Base-by-base conservation (phyloP, 1,140 invertebrate species). In the Branchinecta lindahli region DNA sequence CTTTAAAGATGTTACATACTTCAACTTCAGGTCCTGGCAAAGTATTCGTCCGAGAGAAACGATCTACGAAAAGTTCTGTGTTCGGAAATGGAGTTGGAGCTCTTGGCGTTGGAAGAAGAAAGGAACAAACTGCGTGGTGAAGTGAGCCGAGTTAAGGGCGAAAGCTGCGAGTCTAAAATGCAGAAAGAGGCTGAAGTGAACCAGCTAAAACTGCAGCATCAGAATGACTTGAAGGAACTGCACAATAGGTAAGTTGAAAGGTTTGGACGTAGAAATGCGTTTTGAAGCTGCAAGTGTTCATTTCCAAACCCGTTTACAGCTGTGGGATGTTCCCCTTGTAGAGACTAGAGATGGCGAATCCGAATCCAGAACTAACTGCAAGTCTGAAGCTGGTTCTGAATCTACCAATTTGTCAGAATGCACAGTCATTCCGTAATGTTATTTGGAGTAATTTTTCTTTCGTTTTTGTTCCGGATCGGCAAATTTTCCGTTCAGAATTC, bases 61-160 rank as follows among this genome's bases (percentile, higher is more conserved):
- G 52, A 61, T 61, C 52, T 61, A 1, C 12, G 18, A 20, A 61
- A 61, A 61, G 52, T 61, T 61, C 12, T 61, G 6, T 6, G 18
- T 12, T 61, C 6, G 18, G 52, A 61, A 61, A 61, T 61, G 52
- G 18, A 20, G 18, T 12, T 12, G 12, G 52, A 61, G 52, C 52
- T 61, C 12, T 12, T 15, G 18, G 12, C 18, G 12, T 20, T 61
- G 12, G 52, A 61, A 61, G 52, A 61, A 15, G 52, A 61, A 61
- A 61, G 52, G 52, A 61, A 61, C 52, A 61, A 61, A 61, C 18
- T 61, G 18, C 52, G 52, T 61, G 52, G 52, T 6, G 52, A 61
- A 61, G 52, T 61, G 2, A 3, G 52, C 6, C 12, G 52, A 61
- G 18, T 61, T 20, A 12, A 20, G 18, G 18, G 52, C 18, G 52